These are phyloP conservation scores for Prorops nasuta DNA, from an alignment of 1,140 invertebrate species.

Conservation along the genomic window DNA sequence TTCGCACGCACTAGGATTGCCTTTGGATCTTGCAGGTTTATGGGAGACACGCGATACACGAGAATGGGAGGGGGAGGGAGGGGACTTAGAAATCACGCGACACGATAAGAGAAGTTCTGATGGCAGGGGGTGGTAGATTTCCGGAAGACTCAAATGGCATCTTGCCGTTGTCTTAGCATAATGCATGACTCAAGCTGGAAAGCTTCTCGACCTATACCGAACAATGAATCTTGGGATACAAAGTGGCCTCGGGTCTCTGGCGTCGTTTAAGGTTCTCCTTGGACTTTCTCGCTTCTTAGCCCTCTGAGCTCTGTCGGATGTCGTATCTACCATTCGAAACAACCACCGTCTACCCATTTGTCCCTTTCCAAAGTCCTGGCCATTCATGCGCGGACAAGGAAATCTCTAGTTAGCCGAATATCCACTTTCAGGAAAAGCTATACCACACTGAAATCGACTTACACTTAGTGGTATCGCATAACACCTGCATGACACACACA, in stretches of 20 bases:
- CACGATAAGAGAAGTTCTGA: conserved; percentile 27
- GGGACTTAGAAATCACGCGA: too few species aligned
- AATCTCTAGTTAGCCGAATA: background rate
- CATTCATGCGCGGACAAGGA: conserved; percentile 1
- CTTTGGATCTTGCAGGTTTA: too few species aligned
- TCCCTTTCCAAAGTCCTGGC: conserved; percentile 3
- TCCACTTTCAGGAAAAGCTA: background rate
- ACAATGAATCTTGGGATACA: conserved; percentile 34
- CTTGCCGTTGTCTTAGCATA: conserved; percentile 23
- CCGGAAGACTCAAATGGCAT: conserved; percentile 30
- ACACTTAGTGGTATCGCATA: too few species aligned
- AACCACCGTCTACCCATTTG: too few species aligned
- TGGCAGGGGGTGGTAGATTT: conserved; percentile 28
- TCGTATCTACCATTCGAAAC: background rate
- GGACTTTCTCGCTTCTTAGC: background rate
- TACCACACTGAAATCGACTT: too few species aligned
- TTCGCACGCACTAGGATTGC: too few species aligned
- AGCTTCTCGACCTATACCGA: conserved; percentile 25
- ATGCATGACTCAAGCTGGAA: conserved; percentile 25
- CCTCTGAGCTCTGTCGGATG: background rate
- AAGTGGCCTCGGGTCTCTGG: conserved; percentile 25
- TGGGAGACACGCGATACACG: too few species aligned
- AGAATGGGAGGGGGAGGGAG: too few species aligned
- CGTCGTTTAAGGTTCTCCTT: conserved; percentile 11
- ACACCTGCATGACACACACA: too few species aligned